phyloP scores from a whole-genome alignment of 2,113 vertebrate species.

The Oplegnathus fasciatus region DNA sequence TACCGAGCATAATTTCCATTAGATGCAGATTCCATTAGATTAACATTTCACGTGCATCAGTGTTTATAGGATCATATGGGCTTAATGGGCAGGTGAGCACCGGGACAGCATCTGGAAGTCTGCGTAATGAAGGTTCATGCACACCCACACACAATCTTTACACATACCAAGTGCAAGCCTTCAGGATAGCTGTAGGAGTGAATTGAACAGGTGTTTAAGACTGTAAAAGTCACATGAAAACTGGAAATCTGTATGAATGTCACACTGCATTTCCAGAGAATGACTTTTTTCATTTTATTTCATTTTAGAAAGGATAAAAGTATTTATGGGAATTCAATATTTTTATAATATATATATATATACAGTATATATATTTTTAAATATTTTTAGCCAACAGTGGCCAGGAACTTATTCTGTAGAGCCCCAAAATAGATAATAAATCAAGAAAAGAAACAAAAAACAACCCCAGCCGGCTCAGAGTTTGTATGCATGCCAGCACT shows the following conservation, averaged over 20 bases:
- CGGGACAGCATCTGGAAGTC: not conserved
- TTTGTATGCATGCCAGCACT: not conserved
- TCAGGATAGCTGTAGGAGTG: not conserved
- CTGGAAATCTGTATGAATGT: conserved; percentile 13
- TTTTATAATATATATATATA: too few species aligned
- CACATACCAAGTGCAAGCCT: not conserved
- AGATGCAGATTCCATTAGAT: conserved; percentile 2
- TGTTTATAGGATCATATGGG: conserved; percentile 30
- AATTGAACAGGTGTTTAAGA: conserved; percentile 35
- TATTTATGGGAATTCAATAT: too few species aligned
- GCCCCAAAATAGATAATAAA: not conserved
- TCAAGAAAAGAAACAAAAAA: not conserved
- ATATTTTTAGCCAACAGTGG: too few species aligned
- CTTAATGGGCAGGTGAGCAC: conserved; percentile 30
- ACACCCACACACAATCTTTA: not conserved
- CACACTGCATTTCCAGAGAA: not conserved
- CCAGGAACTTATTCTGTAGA: not conserved
- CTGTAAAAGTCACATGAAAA: conserved; percentile 16
- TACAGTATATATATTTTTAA: too few species aligned
- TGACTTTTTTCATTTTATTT: not conserved
- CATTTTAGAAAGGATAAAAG: not conserved
- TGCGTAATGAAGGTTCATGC: conserved; percentile 3
- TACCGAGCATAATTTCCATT: conserved; percentile 16
- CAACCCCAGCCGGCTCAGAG: not conserved
- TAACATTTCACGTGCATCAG: conserved; percentile 4